Base-by-base conservation (phyloP, 2,797 vertebrate species). In the Tarsius wallacei region DNA sequence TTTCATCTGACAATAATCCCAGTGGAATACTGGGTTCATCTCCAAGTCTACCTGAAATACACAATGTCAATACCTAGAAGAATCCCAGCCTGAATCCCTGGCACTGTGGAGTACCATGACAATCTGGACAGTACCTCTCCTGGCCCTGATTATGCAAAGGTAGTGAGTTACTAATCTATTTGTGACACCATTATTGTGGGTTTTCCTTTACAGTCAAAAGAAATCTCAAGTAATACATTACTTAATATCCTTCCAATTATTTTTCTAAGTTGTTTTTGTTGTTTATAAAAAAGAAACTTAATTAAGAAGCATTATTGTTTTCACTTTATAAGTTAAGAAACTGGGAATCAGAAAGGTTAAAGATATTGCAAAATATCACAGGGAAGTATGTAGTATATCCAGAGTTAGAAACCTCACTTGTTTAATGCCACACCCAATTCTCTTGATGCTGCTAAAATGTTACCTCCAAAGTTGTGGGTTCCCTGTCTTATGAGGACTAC, bases 331-430 rank as follows among this genome's bases (percentile, higher is more conserved):
- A 70, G 11, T 73, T 80, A 94, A 91, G 24, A 64, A 91, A 70
- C 19, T 66, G 22, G 36, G 57, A 5, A 63, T 92, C 74, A 88
- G 36, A 94, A 86, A 97, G 42, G 26, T 93, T 92, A 83, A 63
- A 5, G 16, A 63, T 84, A 82, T 88, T 73, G 17, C 11, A 85
- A 86, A 94, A 61, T 63, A 76, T 64, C 36, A 55, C 7, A 76
- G 59, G 24, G 59, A 5, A 88, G 61, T 66, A 92, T 87, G 11
- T 10, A 57, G 28, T 31, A 24, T 33, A 66, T 31, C 16, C 49
- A 17, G 26, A 82, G n/a, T 66, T 88, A 64, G 28, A 51, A 94
- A 36, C 24, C 9, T 22, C 21, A 83, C 4, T 55, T 83, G 12
- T 83, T 93, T 59, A 78, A 51, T 51, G 86, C 15, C 68, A 82